phyloP scores from a whole-genome alignment of 2,888 invertebrate genomes.

The Rhagonycha lutea region DNA sequence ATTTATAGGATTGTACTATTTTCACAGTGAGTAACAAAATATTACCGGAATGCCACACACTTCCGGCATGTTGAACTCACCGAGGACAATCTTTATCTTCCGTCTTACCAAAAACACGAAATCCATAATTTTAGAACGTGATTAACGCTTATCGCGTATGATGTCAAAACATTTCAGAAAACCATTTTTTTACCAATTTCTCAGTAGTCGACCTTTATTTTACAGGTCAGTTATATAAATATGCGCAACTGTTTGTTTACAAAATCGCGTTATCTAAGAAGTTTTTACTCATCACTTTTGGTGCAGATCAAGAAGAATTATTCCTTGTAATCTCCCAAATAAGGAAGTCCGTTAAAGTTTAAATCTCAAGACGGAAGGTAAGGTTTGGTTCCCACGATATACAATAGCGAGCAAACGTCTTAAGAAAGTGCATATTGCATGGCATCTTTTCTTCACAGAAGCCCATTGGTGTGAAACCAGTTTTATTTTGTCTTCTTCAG shows the following conservation, averaged over 20 bases:
- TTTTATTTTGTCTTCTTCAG: conserved; percentile 31
- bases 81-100: conserved; percentile 35
- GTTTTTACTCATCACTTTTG: not conserved
- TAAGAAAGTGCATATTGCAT: conserved; percentile 37
- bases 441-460: conserved; percentile 26
- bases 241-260: too few relatives aligned
- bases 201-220: too few relatives aligned
- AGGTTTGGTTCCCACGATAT: conserved; percentile 34
- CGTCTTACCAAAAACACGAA: conserved; percentile 31
- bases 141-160: not conserved
- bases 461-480: conserved; percentile 32
- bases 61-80: conserved; percentile 38
- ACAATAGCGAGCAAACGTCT: conserved; percentile 35
- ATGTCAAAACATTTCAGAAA: not conserved
- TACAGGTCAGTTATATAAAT: too few relatives aligned
- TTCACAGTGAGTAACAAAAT: conserved; percentile 36
- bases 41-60: conserved; percentile 38
- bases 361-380: conserved; percentile 28
- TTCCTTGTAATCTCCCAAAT: not conserved
- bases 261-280: too few relatives aligned
- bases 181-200: not conserved
- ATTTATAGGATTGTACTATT: conserved; percentile 36
- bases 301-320: not conserved
- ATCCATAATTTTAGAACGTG: conserved; percentile 14
- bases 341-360: conserved; percentile 34